These are phyloP conservation scores for Rhagonycha fulva DNA, from an alignment of 2,888 invertebrate genomes.

Conservation along the genomic window DNA sequence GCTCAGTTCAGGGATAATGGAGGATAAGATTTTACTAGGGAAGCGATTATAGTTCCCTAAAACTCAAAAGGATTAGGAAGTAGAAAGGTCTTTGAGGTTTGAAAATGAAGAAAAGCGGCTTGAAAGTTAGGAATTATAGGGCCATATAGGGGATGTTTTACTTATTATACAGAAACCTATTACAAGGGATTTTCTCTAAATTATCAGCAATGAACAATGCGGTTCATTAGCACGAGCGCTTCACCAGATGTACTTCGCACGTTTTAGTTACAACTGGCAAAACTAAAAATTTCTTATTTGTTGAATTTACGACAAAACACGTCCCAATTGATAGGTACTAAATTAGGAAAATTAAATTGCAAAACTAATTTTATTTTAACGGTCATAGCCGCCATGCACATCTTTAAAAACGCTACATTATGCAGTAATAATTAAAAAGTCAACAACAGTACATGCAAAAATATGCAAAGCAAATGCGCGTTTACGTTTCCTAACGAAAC, in stretches of 20 bases:
- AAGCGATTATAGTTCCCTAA: constrained; percentile 21
- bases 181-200: constrained; percentile 29
- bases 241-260: constrained; percentile 16
- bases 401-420: background rate
- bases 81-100: constrained; percentile 23
- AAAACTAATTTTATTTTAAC: background rate
- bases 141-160: constrained; percentile 19
- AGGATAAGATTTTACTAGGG: constrained; percentile 19
- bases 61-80: constrained; percentile 23
- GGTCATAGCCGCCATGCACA: background rate
- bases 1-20: constrained; percentile 15
- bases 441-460: background rate
- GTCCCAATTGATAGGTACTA: constrained; percentile 5
- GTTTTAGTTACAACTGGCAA: constrained; percentile 7
- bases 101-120: constrained; percentile 22
- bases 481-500: background rate
- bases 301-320: constrained; percentile 14
- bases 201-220: constrained; percentile 20
- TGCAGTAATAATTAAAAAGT: background rate
- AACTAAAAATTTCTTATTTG: constrained; percentile 14
- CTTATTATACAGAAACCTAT: constrained; percentile 29
- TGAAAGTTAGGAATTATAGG: constrained; percentile 19
- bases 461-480: background rate
- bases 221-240: constrained; percentile 19
- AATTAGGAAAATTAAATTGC: background rate